These are phyloP conservation scores for Koerneria pararmatus DNA, from an alignment of 2,888 invertebrate genomes.

Conservation along the genomic window DNA sequence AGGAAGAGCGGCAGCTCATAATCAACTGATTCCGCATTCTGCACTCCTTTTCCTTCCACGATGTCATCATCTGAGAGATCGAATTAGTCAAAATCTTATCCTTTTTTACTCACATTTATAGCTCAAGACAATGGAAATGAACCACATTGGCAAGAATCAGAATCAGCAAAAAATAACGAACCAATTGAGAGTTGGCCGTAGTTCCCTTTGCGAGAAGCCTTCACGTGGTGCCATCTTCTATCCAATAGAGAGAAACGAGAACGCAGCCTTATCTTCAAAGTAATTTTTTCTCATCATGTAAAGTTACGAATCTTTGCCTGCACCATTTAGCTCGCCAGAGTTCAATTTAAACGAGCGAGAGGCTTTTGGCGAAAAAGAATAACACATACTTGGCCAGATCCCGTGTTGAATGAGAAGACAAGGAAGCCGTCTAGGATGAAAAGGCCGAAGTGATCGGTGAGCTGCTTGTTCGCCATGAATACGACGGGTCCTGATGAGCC, in stretches of 20 bases:
- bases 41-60: constrained; percentile 12
- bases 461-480: constrained; percentile 69
- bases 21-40: constrained; percentile 50
- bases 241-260: constrained; percentile 46
- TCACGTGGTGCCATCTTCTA: constrained; percentile 56
- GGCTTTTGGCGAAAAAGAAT: no score
- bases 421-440: constrained; percentile 83
- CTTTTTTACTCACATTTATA: no score
- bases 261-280: constrained; percentile 31
- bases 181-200: constrained; percentile 60
- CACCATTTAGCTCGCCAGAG: constrained; percentile 1
- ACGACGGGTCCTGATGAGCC: constrained; percentile 77
- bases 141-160: no score
- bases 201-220: constrained; percentile 47
- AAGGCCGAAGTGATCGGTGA: constrained; percentile 76
- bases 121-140: no score
- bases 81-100: no score
- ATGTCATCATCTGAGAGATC: constrained; percentile 19
- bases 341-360: no score
- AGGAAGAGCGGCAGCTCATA: constrained; percentile 60
- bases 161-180: constrained; percentile 48
- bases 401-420: constrained; percentile 78
- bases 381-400: constrained; percentile 67
- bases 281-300: not conserved
- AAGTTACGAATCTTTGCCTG: not conserved